These are phyloP conservation scores for Percopsis transmontana DNA, from an alignment of 2,113 vertebrate genomes.

Conservation along the genomic window DNA sequence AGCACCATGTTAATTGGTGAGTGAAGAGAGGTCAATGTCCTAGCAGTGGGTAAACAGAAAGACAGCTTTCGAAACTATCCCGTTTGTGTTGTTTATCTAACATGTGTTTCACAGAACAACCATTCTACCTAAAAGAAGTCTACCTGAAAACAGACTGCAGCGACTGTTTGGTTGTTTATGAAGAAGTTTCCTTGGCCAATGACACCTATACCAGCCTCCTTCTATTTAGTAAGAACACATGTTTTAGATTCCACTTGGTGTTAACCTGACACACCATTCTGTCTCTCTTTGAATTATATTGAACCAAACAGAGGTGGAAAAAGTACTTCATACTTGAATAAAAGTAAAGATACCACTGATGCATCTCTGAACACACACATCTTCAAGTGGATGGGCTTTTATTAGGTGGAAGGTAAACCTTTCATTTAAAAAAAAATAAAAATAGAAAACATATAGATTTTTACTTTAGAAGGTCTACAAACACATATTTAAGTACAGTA, in stretches of 20 bases:
- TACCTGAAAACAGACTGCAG: constrained; percentile 53
- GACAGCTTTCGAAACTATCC: neutral
- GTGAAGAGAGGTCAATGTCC: constrained; percentile 4
- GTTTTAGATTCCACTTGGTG: neutral
- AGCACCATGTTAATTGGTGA: constrained; percentile 59
- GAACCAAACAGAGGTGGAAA: no score
- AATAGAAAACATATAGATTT: no score
- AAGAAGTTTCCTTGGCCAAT: constrained; percentile 39
- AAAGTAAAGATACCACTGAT: no score
- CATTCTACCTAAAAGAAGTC: constrained; percentile 60
- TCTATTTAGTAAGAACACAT: constrained; percentile 61
- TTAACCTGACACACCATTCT: neutral
- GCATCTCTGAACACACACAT: no score
- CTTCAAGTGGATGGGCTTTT: no score
- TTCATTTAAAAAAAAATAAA: no score
- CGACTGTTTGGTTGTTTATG: constrained; percentile 53
- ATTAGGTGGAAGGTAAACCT: no score
- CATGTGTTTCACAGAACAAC: constrained; percentile 49
- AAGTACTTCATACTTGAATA: no score
- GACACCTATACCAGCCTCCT: constrained; percentile 52
- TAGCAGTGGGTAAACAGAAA: neutral
- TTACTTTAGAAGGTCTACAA: no score
- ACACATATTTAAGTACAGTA: no score
- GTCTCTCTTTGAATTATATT: no score
- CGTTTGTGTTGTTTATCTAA: neutral